Percentiles rank a stretch among this genome's conserved stretches.
These are phyloP conservation scores for Ochotona curzoniae DNA, from an alignment of 2,113 vertebrate species.

Conservation along the genomic window DNA sequence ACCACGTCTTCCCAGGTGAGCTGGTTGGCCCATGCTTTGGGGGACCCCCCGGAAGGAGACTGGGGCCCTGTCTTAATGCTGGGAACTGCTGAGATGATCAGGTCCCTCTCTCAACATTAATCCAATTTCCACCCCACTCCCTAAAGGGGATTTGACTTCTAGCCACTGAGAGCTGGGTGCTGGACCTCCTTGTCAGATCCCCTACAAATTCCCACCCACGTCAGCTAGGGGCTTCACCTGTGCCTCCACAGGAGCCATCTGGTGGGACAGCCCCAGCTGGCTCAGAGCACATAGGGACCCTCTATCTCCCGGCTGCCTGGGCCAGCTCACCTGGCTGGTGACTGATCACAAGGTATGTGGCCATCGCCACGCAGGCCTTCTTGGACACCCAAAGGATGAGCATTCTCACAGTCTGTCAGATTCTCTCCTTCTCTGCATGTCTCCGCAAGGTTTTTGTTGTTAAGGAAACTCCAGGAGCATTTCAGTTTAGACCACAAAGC, in stretches of 20 bases:
- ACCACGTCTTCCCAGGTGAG: background rate
- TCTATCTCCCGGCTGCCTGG: background rate
- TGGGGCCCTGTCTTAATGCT: conserved; percentile 75
- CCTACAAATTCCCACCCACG: conserved; percentile 82
- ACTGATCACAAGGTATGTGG: conserved; percentile 62
- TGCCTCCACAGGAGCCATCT: background rate
- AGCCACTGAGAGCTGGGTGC: conserved; percentile 67
- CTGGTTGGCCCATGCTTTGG: background rate
- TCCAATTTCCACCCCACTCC: conserved; percentile 69
- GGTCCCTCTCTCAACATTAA: conserved; percentile 67
- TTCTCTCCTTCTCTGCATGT: background rate
- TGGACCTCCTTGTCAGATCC: conserved; percentile 59
- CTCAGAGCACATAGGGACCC: background rate
- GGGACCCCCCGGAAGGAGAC: background rate
- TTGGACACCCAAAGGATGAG: background rate
- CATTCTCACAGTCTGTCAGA: accelerated
- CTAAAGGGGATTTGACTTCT: conserved; percentile 76
- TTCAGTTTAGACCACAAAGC: background rate
- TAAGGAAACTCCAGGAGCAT: background rate
- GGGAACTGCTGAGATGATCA: conserved; percentile 78
- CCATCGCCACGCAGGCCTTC: background rate
- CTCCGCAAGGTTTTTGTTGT: background rate
- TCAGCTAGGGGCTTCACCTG: conserved; percentile 4
- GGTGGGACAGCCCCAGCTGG: background rate
- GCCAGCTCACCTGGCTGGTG: background rate